A percentile compares a stretch with the other conserved stretches of the same genome.
phyloP scores from a whole-genome alignment of 2,797 vertebrate species.

The Borostomias antarcticus region DNA sequence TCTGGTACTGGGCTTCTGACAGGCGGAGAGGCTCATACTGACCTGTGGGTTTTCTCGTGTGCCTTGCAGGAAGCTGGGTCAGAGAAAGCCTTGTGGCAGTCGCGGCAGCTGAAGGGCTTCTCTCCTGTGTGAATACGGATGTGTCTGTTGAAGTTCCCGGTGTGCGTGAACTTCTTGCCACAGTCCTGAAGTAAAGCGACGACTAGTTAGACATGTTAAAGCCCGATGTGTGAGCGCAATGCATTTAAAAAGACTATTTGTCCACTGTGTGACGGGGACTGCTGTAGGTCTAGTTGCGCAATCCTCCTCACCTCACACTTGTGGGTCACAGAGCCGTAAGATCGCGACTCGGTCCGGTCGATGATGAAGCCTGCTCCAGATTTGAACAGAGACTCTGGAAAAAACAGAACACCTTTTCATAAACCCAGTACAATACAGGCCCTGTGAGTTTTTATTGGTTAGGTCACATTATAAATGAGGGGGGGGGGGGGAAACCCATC shows the following conservation, averaged over 20 bases:
- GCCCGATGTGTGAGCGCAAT: neutral
- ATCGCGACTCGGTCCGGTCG: constrained; percentile 88
- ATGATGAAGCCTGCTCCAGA: constrained; percentile 67
- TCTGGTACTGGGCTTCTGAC: constrained; percentile 3
- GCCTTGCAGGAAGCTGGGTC: constrained; percentile 97
- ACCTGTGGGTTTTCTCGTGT: constrained; percentile 98
- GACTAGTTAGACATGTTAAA: neutral
- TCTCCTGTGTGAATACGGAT: constrained; percentile 98
- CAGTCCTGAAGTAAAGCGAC: constrained; percentile 80
- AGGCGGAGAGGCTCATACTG: neutral
- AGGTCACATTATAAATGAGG: too few relatives aligned
- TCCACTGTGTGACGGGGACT: too few relatives aligned
- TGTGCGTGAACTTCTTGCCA: constrained; percentile 97
- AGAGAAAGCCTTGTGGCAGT: constrained; percentile 95
- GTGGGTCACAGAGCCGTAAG: constrained; percentile 92
- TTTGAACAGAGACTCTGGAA: constrained; percentile 66
- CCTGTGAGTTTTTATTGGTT: too few relatives aligned
- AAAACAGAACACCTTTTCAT: constrained; percentile 3
- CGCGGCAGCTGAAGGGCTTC: constrained; percentile 93
- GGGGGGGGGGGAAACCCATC: neutral
- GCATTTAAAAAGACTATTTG: neutral
- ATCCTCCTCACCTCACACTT: constrained; percentile 94
- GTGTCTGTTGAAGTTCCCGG: constrained; percentile 96
- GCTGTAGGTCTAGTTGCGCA: too few relatives aligned
- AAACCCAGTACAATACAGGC: neutral